These are phyloP conservation scores for Camponotus fellah DNA, from an alignment of 2,888 invertebrate species.

Conservation along the genomic window DNA sequence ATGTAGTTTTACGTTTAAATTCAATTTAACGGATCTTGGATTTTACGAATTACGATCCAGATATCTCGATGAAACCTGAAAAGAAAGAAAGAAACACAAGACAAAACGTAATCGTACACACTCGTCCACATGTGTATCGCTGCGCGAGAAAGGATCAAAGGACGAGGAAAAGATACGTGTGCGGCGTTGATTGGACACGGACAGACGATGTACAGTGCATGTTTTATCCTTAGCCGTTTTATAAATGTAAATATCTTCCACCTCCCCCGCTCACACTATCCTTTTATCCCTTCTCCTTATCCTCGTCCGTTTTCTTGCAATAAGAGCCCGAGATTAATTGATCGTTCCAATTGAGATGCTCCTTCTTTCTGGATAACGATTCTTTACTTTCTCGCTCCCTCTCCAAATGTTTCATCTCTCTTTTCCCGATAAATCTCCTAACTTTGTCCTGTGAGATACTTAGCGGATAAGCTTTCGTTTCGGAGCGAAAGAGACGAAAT, in stretches of 20 bases:
- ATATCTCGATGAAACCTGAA: constrained; percentile 23
- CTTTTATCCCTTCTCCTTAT: constrained; percentile 48
- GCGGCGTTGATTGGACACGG: constrained; percentile 71
- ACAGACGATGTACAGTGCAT: constrained; percentile 78
- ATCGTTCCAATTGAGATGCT: constrained; percentile 31
- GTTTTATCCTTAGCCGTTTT: constrained; percentile 83
- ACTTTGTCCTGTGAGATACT: constrained; percentile 65
- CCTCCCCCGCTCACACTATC: constrained; percentile 63
- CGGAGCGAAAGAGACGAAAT: constrained; percentile 43
- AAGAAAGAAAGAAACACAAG: background rate
- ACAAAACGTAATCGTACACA: constrained; percentile 46
- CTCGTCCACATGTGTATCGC: constrained; percentile 49
- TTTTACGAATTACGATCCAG: constrained; percentile 39
- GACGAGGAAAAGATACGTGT: constrained; percentile 58
- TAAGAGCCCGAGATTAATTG: constrained; percentile 37
- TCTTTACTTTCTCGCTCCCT: constrained; percentile 50
- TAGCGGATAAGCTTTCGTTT: constrained; percentile 67
- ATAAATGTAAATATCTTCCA: constrained; percentile 80
- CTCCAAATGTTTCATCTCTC: constrained; percentile 47
- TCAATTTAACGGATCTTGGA: constrained; percentile 28
- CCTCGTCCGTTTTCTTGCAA: constrained; percentile 16
- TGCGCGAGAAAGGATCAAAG: constrained; percentile 72
- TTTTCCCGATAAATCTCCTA: constrained; percentile 33
- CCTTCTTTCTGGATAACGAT: constrained; percentile 35
- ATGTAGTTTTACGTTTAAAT: constrained; percentile 31